Conservation (phyloP, 1,140 invertebrate genomes). For the Manduca sexta region DNA sequence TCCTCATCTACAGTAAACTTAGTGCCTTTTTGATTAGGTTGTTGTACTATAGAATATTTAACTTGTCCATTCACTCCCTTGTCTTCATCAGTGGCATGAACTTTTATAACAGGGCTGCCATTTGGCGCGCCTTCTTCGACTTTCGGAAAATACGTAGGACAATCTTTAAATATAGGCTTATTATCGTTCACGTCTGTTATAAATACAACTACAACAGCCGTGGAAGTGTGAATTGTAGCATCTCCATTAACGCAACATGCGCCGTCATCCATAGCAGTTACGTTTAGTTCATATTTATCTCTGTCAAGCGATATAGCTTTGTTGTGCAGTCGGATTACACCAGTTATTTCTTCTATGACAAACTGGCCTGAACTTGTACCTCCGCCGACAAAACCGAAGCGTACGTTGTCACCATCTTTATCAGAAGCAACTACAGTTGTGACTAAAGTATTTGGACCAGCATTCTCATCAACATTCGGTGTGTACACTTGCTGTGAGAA, state of each 20-base stretch:
- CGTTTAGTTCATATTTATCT: slow-evolving; percentile 94
- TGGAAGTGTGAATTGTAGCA: slow-evolving; percentile 90
- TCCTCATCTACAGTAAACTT: slow-evolving; percentile 97
- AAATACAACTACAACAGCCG: slow-evolving; percentile 96
- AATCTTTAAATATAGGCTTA: slow-evolving; percentile 95
- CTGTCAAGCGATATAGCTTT: slow-evolving; percentile 88
- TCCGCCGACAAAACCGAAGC: slow-evolving; percentile 94
- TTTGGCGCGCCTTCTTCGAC: slow-evolving; percentile 94
- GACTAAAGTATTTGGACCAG: slow-evolving; percentile 93
- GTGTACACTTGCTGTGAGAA: slow-evolving; percentile 97
- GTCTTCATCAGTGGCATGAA: slow-evolving; percentile 94
- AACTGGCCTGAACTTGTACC: slow-evolving; percentile 93
- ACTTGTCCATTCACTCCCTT: slow-evolving; percentile 95
- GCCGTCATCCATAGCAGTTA: slow-evolving; percentile 95
- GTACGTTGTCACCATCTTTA: slow-evolving; percentile 95
- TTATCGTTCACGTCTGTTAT: slow-evolving; percentile 98
- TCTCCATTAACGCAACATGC: slow-evolving; percentile 92
- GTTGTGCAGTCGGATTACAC: slow-evolving; percentile 91
- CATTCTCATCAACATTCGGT: slow-evolving; percentile 96
- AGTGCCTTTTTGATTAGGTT: slow-evolving; percentile 96
- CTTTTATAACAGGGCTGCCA: slow-evolving; percentile 93
- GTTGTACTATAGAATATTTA: slow-evolving; percentile 96
- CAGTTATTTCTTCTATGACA: slow-evolving; percentile 95
- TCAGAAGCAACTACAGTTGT: slow-evolving; percentile 96
- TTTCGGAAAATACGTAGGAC: slow-evolving; percentile 92